Evolutionary conservation across 35 echinoderm and acorn worm species (phyloP).

Genomic region (Chiridota heheva): DNA sequence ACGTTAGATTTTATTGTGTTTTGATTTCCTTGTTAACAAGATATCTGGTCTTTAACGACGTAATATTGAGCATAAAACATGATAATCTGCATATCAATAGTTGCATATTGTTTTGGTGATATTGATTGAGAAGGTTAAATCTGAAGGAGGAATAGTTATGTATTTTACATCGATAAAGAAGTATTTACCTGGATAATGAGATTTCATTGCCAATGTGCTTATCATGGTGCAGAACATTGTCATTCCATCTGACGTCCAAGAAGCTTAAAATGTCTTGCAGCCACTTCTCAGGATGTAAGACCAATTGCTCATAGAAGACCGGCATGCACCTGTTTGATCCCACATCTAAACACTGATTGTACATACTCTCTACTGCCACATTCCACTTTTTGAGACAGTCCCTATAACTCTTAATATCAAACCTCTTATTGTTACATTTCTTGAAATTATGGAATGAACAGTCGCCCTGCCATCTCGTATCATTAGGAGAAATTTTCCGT

Average conservation of each 20-base stretch:
- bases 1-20: no score
- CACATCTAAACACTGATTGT: slow-evolving; percentile 75
- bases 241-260: slow-evolving; percentile 77
- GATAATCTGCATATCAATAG: no score
- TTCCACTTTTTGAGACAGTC: slow-evolving; percentile 98
- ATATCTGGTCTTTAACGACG: no score
- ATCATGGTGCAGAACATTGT: slow-evolving; percentile 83
- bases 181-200: slow-evolving; percentile 86
- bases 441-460: slow-evolving; percentile 93
- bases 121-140: no score
- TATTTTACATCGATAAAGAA: no score
- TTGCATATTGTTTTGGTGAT: no score
- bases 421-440: slow-evolving; percentile 89
- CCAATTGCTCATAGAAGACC: slow-evolving; percentile 87
- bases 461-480: slow-evolving; percentile 94
- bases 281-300: slow-evolving; percentile 87
- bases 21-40: no score
- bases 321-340: slow-evolving; percentile 69
- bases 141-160: no score
- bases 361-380: slow-evolving; percentile 83
- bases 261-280: slow-evolving; percentile 70
- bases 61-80: no score
- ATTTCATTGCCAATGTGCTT: slow-evolving; percentile 86
- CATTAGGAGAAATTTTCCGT: slow-evolving; percentile 94
- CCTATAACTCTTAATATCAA: slow-evolving; percentile 83